A percentile compares a stretch with the other conserved stretches of the same genome.
phyloP scores from a whole-genome alignment of 2,797 vertebrate species.

The Lacerta agilis region DNA sequence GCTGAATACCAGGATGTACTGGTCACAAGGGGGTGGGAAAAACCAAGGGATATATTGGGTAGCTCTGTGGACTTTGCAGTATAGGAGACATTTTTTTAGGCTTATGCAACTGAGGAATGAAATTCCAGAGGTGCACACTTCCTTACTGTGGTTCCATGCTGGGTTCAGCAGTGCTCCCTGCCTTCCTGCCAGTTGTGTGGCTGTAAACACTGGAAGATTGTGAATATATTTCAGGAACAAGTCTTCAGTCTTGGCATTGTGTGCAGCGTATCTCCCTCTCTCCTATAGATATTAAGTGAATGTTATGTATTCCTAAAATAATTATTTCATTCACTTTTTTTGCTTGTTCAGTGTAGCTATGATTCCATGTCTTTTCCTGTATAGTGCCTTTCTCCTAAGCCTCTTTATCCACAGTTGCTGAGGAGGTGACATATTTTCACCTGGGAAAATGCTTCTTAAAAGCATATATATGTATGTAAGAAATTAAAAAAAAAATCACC shows the following conservation, averaged over 20 bases:
- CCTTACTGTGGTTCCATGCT: neutral
- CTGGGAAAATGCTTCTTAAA: neutral
- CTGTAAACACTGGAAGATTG: neutral
- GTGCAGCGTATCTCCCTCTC: slow-evolving; percentile 12
- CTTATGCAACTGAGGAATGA: neutral
- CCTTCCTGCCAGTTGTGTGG: neutral
- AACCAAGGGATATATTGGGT: neutral
- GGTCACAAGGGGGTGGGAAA: neutral
- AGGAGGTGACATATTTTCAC: neutral
- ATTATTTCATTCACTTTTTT: neutral
- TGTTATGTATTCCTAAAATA: neutral
- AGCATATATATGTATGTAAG: neutral
- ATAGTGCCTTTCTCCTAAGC: neutral
- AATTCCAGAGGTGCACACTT: neutral
- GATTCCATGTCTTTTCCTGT: neutral
- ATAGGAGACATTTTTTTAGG: neutral
- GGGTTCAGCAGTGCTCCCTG: neutral
- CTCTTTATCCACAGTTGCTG: neutral
- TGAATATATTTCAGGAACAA: neutral
- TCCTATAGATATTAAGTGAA: neutral
- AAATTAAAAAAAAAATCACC: neutral
- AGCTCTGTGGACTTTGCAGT: neutral
- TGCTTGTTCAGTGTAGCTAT: neutral
- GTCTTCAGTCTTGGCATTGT: neutral
- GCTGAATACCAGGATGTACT: neutral